These are phyloP conservation scores for Osedax fenrisi DNA, from an alignment of 2,888 invertebrate species.

Conservation along the genomic window DNA sequence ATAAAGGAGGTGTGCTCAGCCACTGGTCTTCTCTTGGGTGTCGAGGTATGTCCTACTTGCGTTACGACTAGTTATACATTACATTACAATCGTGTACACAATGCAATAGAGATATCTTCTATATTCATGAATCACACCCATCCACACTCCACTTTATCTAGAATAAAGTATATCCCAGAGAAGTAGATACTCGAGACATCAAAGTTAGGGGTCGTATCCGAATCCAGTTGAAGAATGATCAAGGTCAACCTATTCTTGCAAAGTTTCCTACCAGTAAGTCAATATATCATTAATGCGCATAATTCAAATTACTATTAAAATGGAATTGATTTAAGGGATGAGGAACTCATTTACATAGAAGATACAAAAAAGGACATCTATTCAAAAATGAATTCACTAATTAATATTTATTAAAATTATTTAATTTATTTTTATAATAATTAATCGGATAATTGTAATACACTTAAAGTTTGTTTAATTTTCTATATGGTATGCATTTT, in stretches of 20 bases:
- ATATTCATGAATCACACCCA: too few relatives aligned
- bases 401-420: too few relatives aligned
- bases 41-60: constrained; percentile 57
- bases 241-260: constrained; percentile 64
- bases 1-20: constrained; percentile 79
- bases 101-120: too few relatives aligned
- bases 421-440: too few relatives aligned
- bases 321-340: not conserved
- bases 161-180: constrained; percentile 72
- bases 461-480: too few relatives aligned
- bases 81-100: too few relatives aligned
- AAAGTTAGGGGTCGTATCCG: constrained; percentile 74
- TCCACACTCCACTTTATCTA: constrained; percentile 38
- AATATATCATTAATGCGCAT: not conserved
- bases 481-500: too few relatives aligned
- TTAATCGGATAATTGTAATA: too few relatives aligned
- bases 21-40: constrained; percentile 69
- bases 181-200: constrained; percentile 72
- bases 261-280: constrained; percentile 35
- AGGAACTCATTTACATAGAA: too few relatives aligned
- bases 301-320: not conserved
- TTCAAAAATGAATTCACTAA: too few relatives aligned
- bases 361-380: too few relatives aligned
- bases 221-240: constrained; percentile 79
- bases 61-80: too few relatives aligned